Evolutionary conservation across 1,140 invertebrate genomes (phyloP), one percentile per base, ranked within the genome.

Genomic region (Pogonognathellus flavescens): DNA sequence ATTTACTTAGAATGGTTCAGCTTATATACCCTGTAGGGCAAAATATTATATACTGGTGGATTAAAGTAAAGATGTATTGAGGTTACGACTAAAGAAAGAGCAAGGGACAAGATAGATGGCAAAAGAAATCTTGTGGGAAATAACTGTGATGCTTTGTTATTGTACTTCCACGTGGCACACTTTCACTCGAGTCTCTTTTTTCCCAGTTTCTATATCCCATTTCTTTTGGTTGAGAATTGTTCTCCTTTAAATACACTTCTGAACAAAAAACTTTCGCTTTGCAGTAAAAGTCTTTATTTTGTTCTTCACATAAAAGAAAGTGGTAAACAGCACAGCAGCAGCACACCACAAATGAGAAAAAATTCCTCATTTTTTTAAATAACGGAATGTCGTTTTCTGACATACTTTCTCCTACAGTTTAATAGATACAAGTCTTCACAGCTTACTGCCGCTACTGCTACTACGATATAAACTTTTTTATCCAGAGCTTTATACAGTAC

Each of bases 101-200:
- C 5, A 66, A 66, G 25, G 62, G 20, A 14, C 22, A 31, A 31
- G 20, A 66, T 66, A 14, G 22, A 66, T 66, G 20, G 62, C 13
- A 66, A 25, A 31, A 66, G 62, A 66, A 66, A 66, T 66, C 62
- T 31, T 66, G 11, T 31, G 62, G 62, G 62, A 66, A 66, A 66
- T 66, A 66, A 25, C 62, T 66, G 14, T 66, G 25, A 25, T 31
- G 20, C 62, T 4, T 25, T 20, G 9, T 25, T 31, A 66, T 66
- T 66, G 62, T 66, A 66, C 6, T 66, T 66, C 25, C 62, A 66
- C 62, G 20, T 25, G 62, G 20, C 22, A 8, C 62, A 66, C 20
- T 66, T 66, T 62, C 25, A 25, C 22, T 20, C 14, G 14, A 10
- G 62, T 11, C 62, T 25, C 20, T 16, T 0, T 25, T 66, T 66